phyloP scores from a whole-genome alignment of 2,113 vertebrate species.

The Mandrillus leucophaeus region DNA sequence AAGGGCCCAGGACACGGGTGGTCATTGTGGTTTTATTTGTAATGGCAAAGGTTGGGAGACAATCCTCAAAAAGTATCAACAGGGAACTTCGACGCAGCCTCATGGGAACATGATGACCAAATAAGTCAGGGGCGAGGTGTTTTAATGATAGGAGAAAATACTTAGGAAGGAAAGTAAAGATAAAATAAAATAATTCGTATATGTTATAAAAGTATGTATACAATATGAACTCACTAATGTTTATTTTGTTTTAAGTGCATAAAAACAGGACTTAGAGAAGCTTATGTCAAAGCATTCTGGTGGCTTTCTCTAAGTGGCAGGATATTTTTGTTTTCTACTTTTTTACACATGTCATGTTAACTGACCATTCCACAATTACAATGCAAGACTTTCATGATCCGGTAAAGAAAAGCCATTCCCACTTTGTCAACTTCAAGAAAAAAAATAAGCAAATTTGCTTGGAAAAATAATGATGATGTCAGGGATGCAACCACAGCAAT shows the following conservation, averaged over 20 bases:
- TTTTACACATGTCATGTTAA: not conserved
- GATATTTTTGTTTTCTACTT: not conserved
- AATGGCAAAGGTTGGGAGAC: not conserved
- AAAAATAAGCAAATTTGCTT: not conserved
- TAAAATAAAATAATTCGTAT: not conserved
- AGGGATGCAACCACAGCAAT: too few species aligned
- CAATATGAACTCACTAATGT: not conserved
- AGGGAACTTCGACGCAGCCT: not conserved
- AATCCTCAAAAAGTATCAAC: not conserved
- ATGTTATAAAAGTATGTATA: not conserved
- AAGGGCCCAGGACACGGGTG: too few species aligned
- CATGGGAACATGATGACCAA: fast-evolving
- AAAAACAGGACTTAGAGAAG: not conserved
- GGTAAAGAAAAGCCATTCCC: not conserved
- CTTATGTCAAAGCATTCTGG: not conserved
- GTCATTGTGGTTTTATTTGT: not conserved
- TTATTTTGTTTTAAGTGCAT: too few species aligned
- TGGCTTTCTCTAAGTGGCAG: not conserved
- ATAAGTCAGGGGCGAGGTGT: not conserved
- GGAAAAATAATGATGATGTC: not conserved
- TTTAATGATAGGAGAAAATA: not conserved
- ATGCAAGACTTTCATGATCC: not conserved
- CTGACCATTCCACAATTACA: fast-evolving
- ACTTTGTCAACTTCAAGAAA: not conserved
- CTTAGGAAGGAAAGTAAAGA: not conserved